Percentiles rank a stretch among this genome's conserved stretches.
Evolutionary conservation across 2,113 vertebrate species (phyloP).

Genomic region (Ictidomys tridecemlineatus): DNA sequence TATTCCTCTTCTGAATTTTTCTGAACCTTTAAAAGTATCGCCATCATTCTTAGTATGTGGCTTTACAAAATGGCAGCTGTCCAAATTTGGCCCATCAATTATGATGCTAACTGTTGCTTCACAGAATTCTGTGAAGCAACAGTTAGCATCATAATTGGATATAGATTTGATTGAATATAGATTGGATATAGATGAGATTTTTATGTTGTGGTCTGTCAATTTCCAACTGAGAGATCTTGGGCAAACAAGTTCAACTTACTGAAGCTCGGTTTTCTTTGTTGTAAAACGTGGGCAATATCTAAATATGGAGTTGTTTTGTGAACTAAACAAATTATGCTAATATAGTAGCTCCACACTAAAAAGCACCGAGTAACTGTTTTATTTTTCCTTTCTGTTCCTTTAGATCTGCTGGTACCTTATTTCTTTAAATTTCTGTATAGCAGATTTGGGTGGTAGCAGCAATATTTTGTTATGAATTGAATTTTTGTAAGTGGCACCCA

Average conservation of each 20-base stretch:
- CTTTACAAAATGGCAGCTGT: not conserved
- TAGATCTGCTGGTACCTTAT: not conserved
- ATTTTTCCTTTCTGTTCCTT: slow-evolving; percentile 9
- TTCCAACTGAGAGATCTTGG: not conserved
- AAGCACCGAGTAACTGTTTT: not conserved
- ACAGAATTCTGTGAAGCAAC: not conserved
- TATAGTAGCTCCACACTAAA: not conserved
- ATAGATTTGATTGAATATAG: too few relatives aligned
- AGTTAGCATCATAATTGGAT: too few relatives aligned
- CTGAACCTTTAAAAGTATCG: slow-evolving; percentile 13
- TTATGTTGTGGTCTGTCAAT: slow-evolving; percentile 2
- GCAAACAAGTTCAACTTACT: not conserved
- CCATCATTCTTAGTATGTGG: not conserved
- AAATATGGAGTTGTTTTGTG: not conserved
- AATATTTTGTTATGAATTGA: slow-evolving; percentile 43
- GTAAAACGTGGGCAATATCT: slow-evolving; percentile 2
- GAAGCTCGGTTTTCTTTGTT: slow-evolving; percentile 31
- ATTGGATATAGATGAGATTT: not conserved
- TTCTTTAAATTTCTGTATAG: not conserved
- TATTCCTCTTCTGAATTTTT: slow-evolving; percentile 7
- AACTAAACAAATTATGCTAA: slow-evolving; percentile 23
- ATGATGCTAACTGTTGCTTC: not conserved
- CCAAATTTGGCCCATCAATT: not conserved
- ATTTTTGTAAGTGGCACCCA: not conserved
- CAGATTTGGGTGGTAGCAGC: not conserved